Evolutionary conservation across 2,113 vertebrate genomes (phyloP), one percentile per base, ranked within the genome.

Genomic region (Junco hyemalis): DNA sequence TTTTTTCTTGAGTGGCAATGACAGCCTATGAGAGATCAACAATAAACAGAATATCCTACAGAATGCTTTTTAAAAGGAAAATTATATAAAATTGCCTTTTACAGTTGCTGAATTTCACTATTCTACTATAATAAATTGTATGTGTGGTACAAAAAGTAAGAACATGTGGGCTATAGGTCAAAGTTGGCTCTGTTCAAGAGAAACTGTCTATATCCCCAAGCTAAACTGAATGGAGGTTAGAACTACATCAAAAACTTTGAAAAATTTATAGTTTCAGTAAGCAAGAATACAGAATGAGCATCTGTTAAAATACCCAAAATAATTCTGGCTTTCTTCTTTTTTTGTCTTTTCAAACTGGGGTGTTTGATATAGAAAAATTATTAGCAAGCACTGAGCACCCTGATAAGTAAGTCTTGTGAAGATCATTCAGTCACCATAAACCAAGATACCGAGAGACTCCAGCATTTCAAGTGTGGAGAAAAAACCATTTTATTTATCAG

Each of bases 1-100:
- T 69, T 87, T 92, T 95, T 87, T 90, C 48, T 59, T 82, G 51
- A 84, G 45, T 40, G 11, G 83, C 90, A 94, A 77, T 81, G 48
- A 63, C 80, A 91, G 10, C 28, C 15, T 79, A 91, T 35, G 44
- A 23, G 23, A 74, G 11, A 92, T 35, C 59, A 71, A n/a, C 51
- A 81, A 56, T 65, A 33, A 78, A 88, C 4, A 86, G 3, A 77
- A 35, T 81, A 78, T 33, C 26, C 11, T 63, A 54, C 26, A 74
- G 31, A 74, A 63, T 40, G 15, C 5, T 61, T 93, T 90, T 54
- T 21, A 31, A 68, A 86, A 36, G 9, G 28, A 71, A 95, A 82
- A 89, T 84, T 35, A 51, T n/a, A 65, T 28, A 77, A 78, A 96
- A 76, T 51, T 79, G 29, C 2, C 11, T 84, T 90, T 85, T 73